These are phyloP conservation scores for Catharus fuscescens DNA, from an alignment of 2,113 vertebrate genomes.

Conservation along the genomic window DNA sequence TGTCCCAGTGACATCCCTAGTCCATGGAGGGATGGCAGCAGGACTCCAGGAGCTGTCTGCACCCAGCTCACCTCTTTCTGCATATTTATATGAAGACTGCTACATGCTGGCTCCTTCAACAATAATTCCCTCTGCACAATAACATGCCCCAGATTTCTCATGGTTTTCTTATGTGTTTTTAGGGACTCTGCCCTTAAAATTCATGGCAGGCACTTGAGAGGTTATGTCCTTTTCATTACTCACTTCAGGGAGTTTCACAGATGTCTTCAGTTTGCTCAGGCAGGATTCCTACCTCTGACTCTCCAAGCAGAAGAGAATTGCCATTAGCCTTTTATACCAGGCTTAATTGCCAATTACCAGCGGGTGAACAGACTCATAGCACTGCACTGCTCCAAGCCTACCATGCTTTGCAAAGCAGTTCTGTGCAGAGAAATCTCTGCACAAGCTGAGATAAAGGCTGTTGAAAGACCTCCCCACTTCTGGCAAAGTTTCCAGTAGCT, in stretches of 20 bases:
- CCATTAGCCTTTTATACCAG: conserved; percentile 40
- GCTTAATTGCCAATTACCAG: conserved; percentile 68
- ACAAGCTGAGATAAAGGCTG: conserved; percentile 43
- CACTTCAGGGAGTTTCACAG: conserved; percentile 43
- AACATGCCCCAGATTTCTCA: neutral
- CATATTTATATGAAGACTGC: neutral
- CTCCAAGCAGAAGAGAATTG: conserved; percentile 54
- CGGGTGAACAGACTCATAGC: conserved; percentile 61
- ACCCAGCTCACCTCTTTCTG: neutral
- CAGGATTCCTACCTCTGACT: conserved; percentile 51
- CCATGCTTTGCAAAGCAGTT: conserved; percentile 45
- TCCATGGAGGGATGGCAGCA: neutral
- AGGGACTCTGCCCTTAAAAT: conserved; percentile 26
- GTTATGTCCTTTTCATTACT: conserved; percentile 25
- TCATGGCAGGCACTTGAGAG: conserved; percentile 1
- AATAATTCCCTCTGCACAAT: neutral
- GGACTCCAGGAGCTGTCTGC: neutral
- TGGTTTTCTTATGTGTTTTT: neutral
- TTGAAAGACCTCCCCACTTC: neutral
- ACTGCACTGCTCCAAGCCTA: neutral
- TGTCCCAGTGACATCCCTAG: neutral
- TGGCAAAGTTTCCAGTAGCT: neutral
- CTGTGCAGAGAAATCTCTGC: conserved; percentile 54
- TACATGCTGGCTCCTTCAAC: neutral
- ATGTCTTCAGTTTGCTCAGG: conserved; percentile 32